Evolutionary conservation across 2,888 invertebrate genomes (phyloP), one percentile per base, ranked within the genome.

Genomic region (Ormyrus nitidulus): DNA sequence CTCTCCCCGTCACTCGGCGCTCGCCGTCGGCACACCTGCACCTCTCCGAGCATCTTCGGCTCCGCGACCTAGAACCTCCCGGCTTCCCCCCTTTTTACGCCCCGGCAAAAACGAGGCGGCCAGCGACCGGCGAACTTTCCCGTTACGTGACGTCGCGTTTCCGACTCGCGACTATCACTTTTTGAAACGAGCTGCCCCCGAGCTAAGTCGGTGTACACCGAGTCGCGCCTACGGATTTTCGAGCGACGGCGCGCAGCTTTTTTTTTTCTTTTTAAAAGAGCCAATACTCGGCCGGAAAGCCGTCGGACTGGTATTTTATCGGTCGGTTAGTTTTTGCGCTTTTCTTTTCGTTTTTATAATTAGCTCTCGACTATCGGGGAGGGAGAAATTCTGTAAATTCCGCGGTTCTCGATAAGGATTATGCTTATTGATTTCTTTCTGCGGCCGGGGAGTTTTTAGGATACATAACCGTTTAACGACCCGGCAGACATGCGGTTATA

Each of bases 231-330:
- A 74, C 74, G 49, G 58, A 75, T 79, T 64, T 73, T 70, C 69
- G 53, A 79, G 62, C 34, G 62, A 34, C 62, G 11, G 6, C 13
- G 13, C 13, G 13, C n/a, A 56, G 65, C 48, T 49, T 71, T 71
- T 75, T 71, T 61, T 54, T 49, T 13, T 19, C 2, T 2, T 0
- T 19, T 4, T 44, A 3, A 11, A 9, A 13, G 8, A n/a, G 19
- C 19, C 19, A 19, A 19, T 19, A 19, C 19, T 19, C 48, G 66
- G 34, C 58, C 56, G 34, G 54, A 58, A 69, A 71, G 65, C 61
- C 3, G 71, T 53, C 56, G 44, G 62, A 75, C 65, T 76, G 71
- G 61, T 72, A 75, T 80, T 70, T 71, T 76, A 76, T 75, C 71
- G 59, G 4, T 54, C n/a, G 13, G 51, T 72, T 48, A 6, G 49